A percentile compares a stretch with the other conserved stretches of the same genome.
These are phyloP conservation scores for Poeciliopsis retropinna DNA, from an alignment of 2,113 vertebrate genomes.

Conservation along the genomic window DNA sequence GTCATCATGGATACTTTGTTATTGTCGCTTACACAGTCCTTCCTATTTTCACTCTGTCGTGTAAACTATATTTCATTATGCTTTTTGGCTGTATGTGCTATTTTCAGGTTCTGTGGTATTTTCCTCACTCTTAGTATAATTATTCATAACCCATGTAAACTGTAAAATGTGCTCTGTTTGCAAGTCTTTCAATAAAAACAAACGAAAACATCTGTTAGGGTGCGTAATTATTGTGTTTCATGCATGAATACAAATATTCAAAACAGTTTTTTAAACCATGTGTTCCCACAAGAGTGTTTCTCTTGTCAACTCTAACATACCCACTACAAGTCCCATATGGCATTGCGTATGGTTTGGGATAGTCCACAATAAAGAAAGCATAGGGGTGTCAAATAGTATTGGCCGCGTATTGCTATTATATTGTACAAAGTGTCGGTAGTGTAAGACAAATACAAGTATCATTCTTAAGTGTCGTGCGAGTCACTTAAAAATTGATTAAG, in stretches of 20 bases:
- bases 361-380: constrained; percentile 12
- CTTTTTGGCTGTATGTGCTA: constrained; percentile 51
- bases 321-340: constrained; percentile 59
- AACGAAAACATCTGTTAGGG: neutral
- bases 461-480: rapidly evolving
- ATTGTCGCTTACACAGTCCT: constrained; percentile 29
- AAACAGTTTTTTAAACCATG: neutral
- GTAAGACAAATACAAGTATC: rapidly evolving
- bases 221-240: neutral
- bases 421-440: rapidly evolving
- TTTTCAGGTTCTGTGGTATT: constrained; percentile 52
- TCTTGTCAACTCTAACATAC: neutral
- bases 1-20: constrained; percentile 37
- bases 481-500: too few species aligned
- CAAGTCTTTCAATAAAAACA: constrained; percentile 80
- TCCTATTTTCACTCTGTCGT: constrained; percentile 40
- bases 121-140: constrained; percentile 48
- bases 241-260: neutral
- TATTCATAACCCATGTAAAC: constrained; percentile 45
- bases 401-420: neutral
- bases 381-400: constrained; percentile 17
- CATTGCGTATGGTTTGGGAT: constrained; percentile 47
- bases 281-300: neutral
- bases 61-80: constrained; percentile 38
- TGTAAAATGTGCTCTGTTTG: constrained; percentile 73